Evolutionary conservation across 2,797 vertebrate genomes (phyloP).

Genomic region (Chloroceryle inda): DNA sequence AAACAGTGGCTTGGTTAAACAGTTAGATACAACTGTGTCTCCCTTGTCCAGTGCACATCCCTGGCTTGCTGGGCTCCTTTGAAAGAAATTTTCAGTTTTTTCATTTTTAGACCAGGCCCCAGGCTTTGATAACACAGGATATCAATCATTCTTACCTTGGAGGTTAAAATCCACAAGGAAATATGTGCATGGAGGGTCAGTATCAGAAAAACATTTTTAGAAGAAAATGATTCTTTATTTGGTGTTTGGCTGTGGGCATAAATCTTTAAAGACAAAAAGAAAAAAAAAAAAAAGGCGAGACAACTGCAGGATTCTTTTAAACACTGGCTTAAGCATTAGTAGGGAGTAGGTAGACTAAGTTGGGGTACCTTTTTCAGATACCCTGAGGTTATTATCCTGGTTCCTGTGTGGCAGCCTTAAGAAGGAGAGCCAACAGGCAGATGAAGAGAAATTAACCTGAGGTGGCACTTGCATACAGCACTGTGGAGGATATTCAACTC

Average conservation of each 20-base stretch:
- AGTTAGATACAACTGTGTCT: neutral
- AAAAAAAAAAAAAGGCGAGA: neutral
- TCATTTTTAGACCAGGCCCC: neutral
- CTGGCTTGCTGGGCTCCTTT: neutral
- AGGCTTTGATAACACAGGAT: neutral
- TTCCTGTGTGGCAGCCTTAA: fast-evolving
- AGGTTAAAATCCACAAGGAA: neutral
- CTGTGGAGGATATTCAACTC: neutral
- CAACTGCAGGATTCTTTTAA: neutral
- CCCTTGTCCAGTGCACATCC: neutral
- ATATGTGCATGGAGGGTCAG: neutral
- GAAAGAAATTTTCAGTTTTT: neutral
- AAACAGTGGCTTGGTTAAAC: neutral
- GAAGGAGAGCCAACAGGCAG: neutral
- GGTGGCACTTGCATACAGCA: neutral
- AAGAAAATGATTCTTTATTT: neutral
- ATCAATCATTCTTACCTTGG: constrained; percentile 5
- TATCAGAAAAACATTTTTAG: neutral
- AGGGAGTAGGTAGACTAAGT: neutral
- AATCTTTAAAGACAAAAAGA: neutral
- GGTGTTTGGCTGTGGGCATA: neutral
- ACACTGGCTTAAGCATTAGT: fast-evolving
- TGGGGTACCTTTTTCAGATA: neutral
- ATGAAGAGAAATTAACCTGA: neutral
- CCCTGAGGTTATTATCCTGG: fast-evolving